Base-by-base conservation (phyloP, 2,113 vertebrate species). In the Cavia porcellus region DNA sequence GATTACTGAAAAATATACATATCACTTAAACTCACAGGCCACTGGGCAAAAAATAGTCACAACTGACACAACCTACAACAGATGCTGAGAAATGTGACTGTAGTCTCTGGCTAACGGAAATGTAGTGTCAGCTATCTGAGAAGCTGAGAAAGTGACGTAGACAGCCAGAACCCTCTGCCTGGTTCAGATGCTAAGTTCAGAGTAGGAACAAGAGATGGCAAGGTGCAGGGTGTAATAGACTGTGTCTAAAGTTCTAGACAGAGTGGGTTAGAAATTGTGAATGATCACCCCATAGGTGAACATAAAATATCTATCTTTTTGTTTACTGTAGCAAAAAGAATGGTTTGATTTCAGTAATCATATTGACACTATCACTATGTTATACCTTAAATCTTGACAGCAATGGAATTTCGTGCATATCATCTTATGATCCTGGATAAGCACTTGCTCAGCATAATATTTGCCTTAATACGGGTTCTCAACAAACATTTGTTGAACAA, bases 401-500 rank as follows among this genome's bases (percentile, higher is more conserved):
- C 25, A 19, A n/a, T 77, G 45, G 32, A 50, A 80, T 84, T 84
- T 74, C 38, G 45, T 70, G n/a, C 30, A 55, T 19, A 59, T 57
- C 35, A 68, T 38, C 12, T 6, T 38, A 52, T 7, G 30, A 92
- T 75, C 52, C 30, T 62, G 59, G 59, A 11, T 12, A 42, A 92
- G 55, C 70, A 30, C 20, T 42, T 57, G 64, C 35, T 66, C 62
- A 25, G 28, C 42, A n/a, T 9, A 50, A 84, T 28, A 42, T 79
- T 19, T 83, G 61, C 77, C 72, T 94, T 86, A 80, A 68, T 42
- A 20, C 50, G 61, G 74, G 61, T 70, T 32, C 14, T 97, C 93
- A 61, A 59, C 70, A 94, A 95, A 97, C 70, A 92, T 91, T 92
- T 89, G 32, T 66, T 92, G 57, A 91, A 82, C 59, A 95, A 97